A percentile compares a stretch with the other conserved stretches of the same genome.
These are phyloP conservation scores for Phodopus roborovskii DNA, from an alignment of 2,113 vertebrate genomes.

Conservation along the genomic window DNA sequence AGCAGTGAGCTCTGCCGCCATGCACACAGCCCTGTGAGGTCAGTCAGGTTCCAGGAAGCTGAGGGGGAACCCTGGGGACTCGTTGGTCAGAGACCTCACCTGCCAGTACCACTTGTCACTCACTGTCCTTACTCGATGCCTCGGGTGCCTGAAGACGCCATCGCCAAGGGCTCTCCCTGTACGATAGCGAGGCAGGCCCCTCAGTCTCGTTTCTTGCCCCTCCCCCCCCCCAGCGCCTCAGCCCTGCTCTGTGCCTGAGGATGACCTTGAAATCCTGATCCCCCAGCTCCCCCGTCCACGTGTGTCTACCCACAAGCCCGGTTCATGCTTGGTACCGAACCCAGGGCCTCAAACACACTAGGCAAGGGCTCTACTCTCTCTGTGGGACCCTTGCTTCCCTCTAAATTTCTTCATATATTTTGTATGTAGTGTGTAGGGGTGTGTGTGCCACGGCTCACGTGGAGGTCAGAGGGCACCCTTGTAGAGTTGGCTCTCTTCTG, in stretches of 20 bases:
- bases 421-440: background rate
- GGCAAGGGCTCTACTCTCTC: background rate
- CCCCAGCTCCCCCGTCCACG: background rate
- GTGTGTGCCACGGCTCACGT: background rate
- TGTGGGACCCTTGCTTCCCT: background rate
- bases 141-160: rapidly evolving
- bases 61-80: too few species aligned
- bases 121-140: background rate
- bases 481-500: background rate
- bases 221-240: background rate
- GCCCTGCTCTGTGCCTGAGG: background rate
- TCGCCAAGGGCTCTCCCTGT: rapidly evolving
- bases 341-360: background rate
- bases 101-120: rapidly evolving
- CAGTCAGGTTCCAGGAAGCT: too few species aligned
- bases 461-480: background rate
- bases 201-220: background rate
- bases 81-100: too few species aligned
- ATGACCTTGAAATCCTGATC: too few species aligned
- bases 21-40: background rate
- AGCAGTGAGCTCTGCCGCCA: background rate
- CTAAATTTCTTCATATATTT: background rate
- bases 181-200: background rate
- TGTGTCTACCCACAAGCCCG: too few species aligned
- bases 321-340: background rate